Conservation (phyloP, 2,797 vertebrate species). For the Malurus splendens region DNA sequence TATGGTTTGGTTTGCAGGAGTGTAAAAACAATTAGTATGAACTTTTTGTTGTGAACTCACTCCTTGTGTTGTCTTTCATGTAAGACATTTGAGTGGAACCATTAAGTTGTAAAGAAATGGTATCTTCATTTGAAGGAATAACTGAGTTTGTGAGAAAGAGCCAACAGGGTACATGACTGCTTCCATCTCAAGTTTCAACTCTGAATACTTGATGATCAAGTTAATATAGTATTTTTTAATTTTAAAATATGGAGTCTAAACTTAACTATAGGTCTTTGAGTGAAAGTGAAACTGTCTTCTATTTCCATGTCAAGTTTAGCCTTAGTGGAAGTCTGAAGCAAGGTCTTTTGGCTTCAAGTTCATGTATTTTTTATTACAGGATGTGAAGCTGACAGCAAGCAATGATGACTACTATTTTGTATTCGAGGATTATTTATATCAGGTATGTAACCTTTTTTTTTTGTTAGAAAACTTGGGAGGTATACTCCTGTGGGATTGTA, state of each 20-base stretch:
- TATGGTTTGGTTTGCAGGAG: background rate
- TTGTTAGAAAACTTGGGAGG: background rate
- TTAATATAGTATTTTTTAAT: background rate
- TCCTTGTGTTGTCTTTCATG: background rate
- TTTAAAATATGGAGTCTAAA: background rate
- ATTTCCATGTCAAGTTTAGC: background rate
- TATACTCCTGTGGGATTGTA: background rate
- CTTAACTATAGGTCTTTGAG: background rate
- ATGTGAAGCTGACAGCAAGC: constrained; percentile 97
- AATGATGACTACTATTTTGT: constrained; percentile 99
- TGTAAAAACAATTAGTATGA: background rate
- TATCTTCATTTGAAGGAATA: background rate
- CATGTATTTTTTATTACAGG: constrained; percentile 71
- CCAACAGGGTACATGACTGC: background rate
- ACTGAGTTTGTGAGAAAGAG: background rate
- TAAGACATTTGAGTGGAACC: background rate
- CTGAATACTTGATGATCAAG: background rate
- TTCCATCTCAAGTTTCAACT: background rate
- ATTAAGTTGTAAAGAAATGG: accelerated
- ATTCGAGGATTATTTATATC: constrained; percentile 98
- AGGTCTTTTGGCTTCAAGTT: background rate
- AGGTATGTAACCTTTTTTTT: constrained; percentile 73
- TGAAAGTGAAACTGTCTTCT: background rate
- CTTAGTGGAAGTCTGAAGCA: background rate
- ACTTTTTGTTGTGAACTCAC: background rate